A percentile compares a stretch with the other conserved stretches of the same genome.
Conservation (phyloP, 2,888 invertebrate species). For the Allacma fusca region DNA sequence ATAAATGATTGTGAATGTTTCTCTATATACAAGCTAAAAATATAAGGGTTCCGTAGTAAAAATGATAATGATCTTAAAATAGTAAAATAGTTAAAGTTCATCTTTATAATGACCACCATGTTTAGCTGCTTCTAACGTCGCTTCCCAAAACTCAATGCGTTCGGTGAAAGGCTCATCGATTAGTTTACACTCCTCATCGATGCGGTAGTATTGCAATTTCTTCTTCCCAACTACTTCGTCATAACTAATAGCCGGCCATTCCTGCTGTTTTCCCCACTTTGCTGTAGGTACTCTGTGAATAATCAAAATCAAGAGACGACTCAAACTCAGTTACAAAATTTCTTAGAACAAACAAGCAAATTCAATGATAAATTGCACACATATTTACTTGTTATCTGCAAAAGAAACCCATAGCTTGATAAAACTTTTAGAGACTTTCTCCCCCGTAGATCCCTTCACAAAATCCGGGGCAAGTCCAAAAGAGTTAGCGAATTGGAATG, state of each 20-base stretch:
- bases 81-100: no score
- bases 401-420: slow-evolving; percentile 28
- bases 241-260: neutral
- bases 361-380: no score
- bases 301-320: neutral
- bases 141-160: neutral
- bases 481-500: slow-evolving; percentile 9
- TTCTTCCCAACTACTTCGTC: neutral
- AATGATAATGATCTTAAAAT: no score
- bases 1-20: no score
- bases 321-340: no score
- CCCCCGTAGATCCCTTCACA: neutral
- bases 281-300: neutral
- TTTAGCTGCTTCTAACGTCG: neutral
- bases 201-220: neutral
- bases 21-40: no score
- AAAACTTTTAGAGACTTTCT: slow-evolving; percentile 18
- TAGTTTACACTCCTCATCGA: neutral
- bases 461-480: slow-evolving; percentile 23
- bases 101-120: no score
- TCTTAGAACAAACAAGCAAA: no score
- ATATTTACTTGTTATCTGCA: slow-evolving; percentile 16
- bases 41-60: no score
- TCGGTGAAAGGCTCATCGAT: neutral
- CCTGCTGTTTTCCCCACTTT: neutral